A percentile compares a stretch with the other conserved stretches of the same genome.
phyloP scores from a whole-genome alignment of 1,140 invertebrate genomes.

The Lamellibrachia luymesi region DNA sequence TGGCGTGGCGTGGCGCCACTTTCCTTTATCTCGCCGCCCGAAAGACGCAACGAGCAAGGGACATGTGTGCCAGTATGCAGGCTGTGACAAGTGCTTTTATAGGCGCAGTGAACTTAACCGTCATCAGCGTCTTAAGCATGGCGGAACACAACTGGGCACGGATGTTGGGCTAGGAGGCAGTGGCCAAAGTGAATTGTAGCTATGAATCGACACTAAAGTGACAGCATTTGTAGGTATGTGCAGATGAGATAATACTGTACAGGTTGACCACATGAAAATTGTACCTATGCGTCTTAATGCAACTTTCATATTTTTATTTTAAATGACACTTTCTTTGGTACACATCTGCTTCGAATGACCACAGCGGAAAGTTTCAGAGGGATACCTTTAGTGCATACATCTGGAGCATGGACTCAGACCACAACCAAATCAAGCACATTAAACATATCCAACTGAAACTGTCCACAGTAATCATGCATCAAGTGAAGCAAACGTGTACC shows the following conservation, averaged over 20 bases:
- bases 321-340: no score
- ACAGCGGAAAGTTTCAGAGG: no score
- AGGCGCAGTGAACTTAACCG: conserved; percentile 8
- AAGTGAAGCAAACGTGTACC: no score
- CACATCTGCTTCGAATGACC: no score
- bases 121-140: conserved; percentile 20
- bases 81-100: conserved; percentile 20
- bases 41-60: conserved; percentile 2
- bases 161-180: neutral
- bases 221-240: neutral
- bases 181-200: neutral
- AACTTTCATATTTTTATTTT: no score
- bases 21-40: neutral
- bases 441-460: no score
- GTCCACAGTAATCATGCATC: no score
- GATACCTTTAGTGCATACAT: no score
- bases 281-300: no score
- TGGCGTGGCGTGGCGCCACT: neutral
- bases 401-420: no score
- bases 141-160: neutral
- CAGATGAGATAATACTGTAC: neutral
- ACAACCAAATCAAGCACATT: no score
- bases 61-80: conserved; percentile 1
- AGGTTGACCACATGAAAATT: no score
- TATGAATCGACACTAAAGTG: neutral